Percentiles rank a stretch among this genome's conserved stretches.
These are phyloP conservation scores for Druon quercuslanigerum DNA, from an alignment of 1,140 invertebrate species.

Conservation along the genomic window DNA sequence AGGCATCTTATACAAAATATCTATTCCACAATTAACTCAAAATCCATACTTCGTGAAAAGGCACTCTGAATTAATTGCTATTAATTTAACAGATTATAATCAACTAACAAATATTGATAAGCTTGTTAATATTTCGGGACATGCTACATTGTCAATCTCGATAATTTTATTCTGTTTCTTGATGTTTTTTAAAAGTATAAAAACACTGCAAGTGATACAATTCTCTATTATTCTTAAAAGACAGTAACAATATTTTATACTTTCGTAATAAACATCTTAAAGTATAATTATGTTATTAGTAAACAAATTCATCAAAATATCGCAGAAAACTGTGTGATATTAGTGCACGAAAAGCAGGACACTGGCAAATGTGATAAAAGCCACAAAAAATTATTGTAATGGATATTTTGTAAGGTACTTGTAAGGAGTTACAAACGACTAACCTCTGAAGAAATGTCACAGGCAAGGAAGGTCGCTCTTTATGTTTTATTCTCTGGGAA, in stretches of 20 bases:
- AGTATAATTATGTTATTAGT: not conserved
- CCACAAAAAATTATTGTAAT: slow-evolving; percentile 4
- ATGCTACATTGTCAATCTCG: not conserved
- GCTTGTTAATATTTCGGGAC: not conserved
- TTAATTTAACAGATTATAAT: slow-evolving; percentile 29
- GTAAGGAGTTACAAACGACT: slow-evolving; percentile 51
- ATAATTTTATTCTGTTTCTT: not conserved
- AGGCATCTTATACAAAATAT: too few species aligned
- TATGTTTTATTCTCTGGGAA: slow-evolving; percentile 76
- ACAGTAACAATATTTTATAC: not conserved
- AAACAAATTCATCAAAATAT: not conserved
- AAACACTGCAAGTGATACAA: not conserved
- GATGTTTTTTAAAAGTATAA: not conserved
- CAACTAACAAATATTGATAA: not conserved
- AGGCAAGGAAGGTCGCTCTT: slow-evolving; percentile 76
- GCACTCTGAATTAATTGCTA: not conserved
- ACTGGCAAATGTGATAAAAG: not conserved
- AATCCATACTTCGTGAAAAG: not conserved
- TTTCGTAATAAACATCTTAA: not conserved
- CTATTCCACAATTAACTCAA: too few species aligned
- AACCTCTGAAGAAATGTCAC: slow-evolving; percentile 73
- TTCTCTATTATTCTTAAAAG: not conserved
- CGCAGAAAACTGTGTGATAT: not conserved
- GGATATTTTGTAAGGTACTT: not conserved
- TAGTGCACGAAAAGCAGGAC: slow-evolving; percentile 4